Base-by-base conservation (phyloP, 2,113 vertebrate genomes). In the Perognathus longimembris region DNA sequence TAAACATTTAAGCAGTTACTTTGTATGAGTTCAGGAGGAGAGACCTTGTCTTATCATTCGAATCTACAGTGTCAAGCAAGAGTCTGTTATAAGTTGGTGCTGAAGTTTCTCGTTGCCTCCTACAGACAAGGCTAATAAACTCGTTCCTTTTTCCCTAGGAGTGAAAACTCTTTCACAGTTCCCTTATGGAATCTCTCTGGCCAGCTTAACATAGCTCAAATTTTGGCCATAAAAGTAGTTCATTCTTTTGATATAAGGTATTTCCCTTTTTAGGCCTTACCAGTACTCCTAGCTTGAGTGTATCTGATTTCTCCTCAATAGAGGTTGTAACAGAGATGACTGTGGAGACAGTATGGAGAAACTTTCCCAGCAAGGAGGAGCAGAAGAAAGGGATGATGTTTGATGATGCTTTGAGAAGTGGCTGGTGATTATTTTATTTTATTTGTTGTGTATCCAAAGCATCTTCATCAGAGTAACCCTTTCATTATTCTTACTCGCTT, bases 61-160 rank as follows among this genome's bases (percentile, higher is more conserved):
- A 83, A n/a, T 83, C 40, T 32, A 40, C 30, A 40, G 36, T 69
- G n/a, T 24, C 61, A 32, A 70, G 5, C 30, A 36, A 59, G 32
- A 88, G 28, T 45, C 75, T 92, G 12, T 71, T 26, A 30, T 30
- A 86, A 80, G 36, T 67, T 57, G 38, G 54, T 54, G n/a, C 11
- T n/a, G 32, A 83, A 91, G 40, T 61, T 59, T 76, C 76, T 84
- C 30, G 40, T 82, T 85, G 77, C 42, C 82, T 79, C 54, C 14
- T 9, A 0, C 36, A 34, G 38, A 5, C 81, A 59, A 90, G 38
- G 42, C 40, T 79, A 83, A 45, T 90, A 38, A 80, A 85, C 32
- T 11, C 54, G 14, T 79, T 83, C 17, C n/a, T 90, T 74, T 66
- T 64, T 30, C 50, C 42, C 18, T 28, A 74, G 26, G 74, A 86